Conservation (phyloP, 1,140 invertebrate genomes). For the Venustaconcha ellipsiformis region DNA sequence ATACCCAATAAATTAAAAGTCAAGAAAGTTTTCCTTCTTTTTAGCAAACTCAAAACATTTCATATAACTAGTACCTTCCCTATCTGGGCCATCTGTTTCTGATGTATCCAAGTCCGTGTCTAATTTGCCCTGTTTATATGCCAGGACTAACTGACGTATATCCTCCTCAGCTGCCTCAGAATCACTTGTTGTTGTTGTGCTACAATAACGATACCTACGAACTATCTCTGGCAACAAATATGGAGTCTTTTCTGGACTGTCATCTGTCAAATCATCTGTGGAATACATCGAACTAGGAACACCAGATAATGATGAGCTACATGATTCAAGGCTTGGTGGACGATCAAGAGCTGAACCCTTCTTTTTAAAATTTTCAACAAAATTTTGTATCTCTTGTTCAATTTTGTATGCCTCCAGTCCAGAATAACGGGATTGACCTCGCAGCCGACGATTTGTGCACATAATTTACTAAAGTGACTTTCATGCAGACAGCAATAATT, state of each 20-base stretch:
- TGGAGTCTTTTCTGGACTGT: conserved; percentile 32
- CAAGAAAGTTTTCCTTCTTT: too few relatives aligned
- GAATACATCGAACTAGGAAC: conserved; percentile 28
- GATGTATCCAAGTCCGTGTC: conserved; percentile 1
- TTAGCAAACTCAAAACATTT: too few relatives aligned
- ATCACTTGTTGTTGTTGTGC: conserved; percentile 25
- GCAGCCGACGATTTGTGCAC: conserved; percentile 26
- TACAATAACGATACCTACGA: conserved; percentile 26
- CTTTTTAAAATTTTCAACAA: conserved; percentile 36
- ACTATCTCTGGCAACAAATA: conserved; percentile 32
- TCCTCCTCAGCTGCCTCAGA: conserved; percentile 21
- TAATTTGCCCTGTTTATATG: conserved; percentile 30
- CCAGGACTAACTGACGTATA: conserved; percentile 17
- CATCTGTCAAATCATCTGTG: conserved; percentile 26
- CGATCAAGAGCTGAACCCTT: conserved; percentile 25
- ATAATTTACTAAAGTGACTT: conserved; percentile 1
- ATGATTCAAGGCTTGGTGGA: conserved; percentile 10
- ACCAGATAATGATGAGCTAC: conserved; percentile 17
- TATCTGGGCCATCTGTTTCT: too few relatives aligned
- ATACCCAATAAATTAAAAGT: too few relatives aligned
- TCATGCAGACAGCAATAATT: too few relatives aligned
- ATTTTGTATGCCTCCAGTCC: conserved; percentile 32
- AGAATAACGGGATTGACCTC: conserved; percentile 25
- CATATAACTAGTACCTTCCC: too few relatives aligned
- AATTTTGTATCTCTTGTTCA: conserved; percentile 31